Evolutionary conservation across 2,113 vertebrate species (phyloP), one percentile per base, ranked within the genome.

Genomic region (Esox niger): DNA sequence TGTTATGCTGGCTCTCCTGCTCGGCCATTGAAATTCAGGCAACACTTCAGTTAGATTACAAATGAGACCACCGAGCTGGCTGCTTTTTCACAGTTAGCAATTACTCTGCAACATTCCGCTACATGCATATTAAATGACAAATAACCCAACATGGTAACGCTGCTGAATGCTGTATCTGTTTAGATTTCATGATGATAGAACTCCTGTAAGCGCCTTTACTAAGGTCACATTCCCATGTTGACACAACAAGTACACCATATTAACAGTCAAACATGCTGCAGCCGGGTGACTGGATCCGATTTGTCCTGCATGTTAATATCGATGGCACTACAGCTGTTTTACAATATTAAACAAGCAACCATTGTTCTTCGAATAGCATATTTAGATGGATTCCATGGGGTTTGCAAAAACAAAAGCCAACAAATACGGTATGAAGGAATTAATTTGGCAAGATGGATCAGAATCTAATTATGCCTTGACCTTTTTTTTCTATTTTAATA

Each of bases 121-220:
- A 87, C 77, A 83, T 76, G 80, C 76, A 74, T 80, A 84, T 86
- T 84, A 87, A 85, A 88, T 82, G 79, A 84, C 79, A 85, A 78
- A 85, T 87, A 82, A 85, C 62, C 73, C 76, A 75, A 23, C 27
- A 49, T 23, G 21, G 17, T 13, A 80, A 74, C 65, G 63, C 73
- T 74, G 76, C 62, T 78, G 57, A 54, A 63, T 35, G 57, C 68
- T 76, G 26, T 32, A 30, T 29, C 47, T 15, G 10, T 30, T n/a
- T 30, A 6, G 27, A 30, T 29, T 59, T 20, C 27, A 81, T 79
- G 74, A 76, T 31, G 60, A 60, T 64, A 62, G 32, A 74, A 79
- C 77, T 65, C 71, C 60, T 17, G 60, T 55, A 43, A 43, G 64
- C 71, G 71, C 11, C 27, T 69, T 67, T 81, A 35, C 59, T 61